These are phyloP conservation scores for Sepiola atlantica DNA, from an alignment of 2,888 invertebrate species.

Conservation along the genomic window DNA sequence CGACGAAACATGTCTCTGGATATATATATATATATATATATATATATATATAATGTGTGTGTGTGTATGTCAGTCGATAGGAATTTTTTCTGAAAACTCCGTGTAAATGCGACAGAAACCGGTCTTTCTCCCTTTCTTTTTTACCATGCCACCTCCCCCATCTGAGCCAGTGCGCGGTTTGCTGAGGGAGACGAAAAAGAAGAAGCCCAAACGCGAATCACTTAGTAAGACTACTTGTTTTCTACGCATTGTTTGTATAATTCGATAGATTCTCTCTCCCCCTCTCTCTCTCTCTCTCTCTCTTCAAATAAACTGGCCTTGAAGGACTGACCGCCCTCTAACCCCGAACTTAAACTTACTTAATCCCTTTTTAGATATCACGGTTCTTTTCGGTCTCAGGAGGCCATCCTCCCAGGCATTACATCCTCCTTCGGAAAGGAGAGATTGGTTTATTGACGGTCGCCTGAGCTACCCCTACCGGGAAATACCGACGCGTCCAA, in stretches of 20 bases:
- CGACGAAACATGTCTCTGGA: no score
- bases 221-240: neutral
- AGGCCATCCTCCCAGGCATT: no score
- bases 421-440: no score
- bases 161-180: neutral
- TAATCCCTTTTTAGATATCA: neutral
- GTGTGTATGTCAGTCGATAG: neutral
- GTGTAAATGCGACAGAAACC: slow-evolving; percentile 14
- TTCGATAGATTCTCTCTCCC: neutral
- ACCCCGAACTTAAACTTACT: neutral
- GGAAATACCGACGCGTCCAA: no score
- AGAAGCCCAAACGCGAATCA: neutral
- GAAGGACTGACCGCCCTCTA: neutral
- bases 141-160: neutral
- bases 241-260: neutral
- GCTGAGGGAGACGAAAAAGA: neutral
- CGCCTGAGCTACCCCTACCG: no score
- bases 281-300: neutral
- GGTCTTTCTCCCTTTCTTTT: neutral
- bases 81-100: neutral
- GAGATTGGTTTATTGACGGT: no score
- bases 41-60: no score
- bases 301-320: neutral
- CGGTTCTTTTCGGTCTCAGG: no score
- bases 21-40: no score